Evolutionary conservation across 2,797 vertebrate species (phyloP).

Genomic region (Pipistrellus nathusii): DNA sequence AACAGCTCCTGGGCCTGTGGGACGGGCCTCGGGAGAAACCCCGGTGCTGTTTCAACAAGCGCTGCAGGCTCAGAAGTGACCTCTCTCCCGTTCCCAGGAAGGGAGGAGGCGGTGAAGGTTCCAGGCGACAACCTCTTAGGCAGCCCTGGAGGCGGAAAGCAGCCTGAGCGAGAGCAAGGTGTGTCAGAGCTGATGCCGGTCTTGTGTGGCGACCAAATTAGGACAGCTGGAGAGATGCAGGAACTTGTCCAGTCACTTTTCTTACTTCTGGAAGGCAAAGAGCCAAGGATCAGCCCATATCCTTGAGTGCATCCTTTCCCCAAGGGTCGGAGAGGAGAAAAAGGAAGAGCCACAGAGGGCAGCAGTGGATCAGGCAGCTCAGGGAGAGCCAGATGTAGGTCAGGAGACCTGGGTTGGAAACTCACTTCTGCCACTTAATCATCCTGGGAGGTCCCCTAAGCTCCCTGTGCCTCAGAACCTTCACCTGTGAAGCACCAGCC

Average conservation of each 20-base stretch:
- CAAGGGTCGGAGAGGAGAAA: constrained; percentile 1
- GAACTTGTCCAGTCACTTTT: not conserved
- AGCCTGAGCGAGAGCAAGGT: not conserved
- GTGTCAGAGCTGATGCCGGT: not conserved
- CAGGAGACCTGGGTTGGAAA: not conserved
- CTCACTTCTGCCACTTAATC: not conserved
- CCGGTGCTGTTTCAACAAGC: not conserved
- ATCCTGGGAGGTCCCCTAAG: not conserved
- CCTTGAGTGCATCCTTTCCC: not conserved
- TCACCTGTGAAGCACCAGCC: not conserved
- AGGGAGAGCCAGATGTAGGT: not conserved
- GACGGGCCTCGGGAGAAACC: not conserved
- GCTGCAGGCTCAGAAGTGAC: not conserved
- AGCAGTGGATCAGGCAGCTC: not conserved
- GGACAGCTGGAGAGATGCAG: not conserved
- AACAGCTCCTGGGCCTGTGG: not conserved
- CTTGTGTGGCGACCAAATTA: not conserved
- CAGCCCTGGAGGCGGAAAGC: not conserved
- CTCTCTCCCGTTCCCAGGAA: not conserved
- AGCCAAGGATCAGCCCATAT: not conserved
- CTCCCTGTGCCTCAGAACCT: not conserved
- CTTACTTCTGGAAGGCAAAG: not conserved
- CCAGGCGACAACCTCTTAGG: not conserved
- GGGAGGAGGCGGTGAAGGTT: not conserved
- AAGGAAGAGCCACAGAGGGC: not conserved